These are phyloP conservation scores for Diadema setosum DNA, from an alignment of 35 echinoderm and acorn worm genomes.

Conservation along the genomic window DNA sequence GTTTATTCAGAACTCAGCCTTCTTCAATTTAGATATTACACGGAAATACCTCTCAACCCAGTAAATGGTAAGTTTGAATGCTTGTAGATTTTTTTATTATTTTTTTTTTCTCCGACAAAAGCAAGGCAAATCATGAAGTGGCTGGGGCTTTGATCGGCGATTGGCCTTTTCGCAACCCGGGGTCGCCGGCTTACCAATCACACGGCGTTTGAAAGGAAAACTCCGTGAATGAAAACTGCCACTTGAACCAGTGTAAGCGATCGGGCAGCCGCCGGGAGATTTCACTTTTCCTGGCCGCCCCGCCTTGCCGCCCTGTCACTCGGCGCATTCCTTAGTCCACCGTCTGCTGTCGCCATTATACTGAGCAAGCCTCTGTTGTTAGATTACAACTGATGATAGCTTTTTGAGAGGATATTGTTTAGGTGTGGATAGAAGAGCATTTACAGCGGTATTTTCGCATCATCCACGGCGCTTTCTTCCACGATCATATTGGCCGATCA, in stretches of 20 bases:
- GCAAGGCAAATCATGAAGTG: no score
- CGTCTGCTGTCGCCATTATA: constrained; percentile 2
- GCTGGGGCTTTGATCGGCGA: not conserved
- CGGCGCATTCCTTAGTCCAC: not conserved
- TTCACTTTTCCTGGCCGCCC: not conserved
- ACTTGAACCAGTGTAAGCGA: not conserved
- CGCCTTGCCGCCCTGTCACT: not conserved
- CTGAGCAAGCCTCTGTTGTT: not conserved
- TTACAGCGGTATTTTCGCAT: constrained; percentile 27
- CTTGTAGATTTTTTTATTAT: not conserved
- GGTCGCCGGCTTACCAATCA: not conserved
- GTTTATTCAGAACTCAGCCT: not conserved
- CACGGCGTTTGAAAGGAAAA: not conserved
- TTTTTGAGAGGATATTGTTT: constrained; percentile 12
- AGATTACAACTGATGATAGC: constrained; percentile 15
- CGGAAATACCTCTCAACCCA: constrained; percentile 19
- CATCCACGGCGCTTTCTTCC: not conserved
- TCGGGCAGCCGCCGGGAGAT: constrained; percentile 3
- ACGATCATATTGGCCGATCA: not conserved
- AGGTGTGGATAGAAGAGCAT: not conserved
- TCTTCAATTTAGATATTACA: constrained; percentile 21
- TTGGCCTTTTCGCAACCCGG: not conserved
- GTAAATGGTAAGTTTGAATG: constrained; percentile 21
- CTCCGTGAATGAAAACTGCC: not conserved
- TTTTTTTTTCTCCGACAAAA: not conserved